phyloP scores from a whole-genome alignment of 2,888 invertebrate species.

The Creontiades dilutus region DNA sequence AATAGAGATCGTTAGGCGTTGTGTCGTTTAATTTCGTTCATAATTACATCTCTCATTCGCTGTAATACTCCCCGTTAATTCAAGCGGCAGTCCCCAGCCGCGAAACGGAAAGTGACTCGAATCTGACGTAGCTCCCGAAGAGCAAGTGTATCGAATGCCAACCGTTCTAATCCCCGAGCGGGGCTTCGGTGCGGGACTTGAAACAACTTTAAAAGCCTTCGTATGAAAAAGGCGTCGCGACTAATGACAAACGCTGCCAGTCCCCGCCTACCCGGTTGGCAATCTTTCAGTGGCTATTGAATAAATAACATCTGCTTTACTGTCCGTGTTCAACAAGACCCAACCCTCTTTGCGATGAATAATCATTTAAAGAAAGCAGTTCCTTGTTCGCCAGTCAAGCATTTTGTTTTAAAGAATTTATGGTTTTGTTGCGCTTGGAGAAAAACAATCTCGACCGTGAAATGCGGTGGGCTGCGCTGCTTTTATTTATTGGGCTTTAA shows the following conservation, averaged over 20 bases:
- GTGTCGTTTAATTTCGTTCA: too few species aligned
- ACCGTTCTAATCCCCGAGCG: not conserved
- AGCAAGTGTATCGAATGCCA: conserved; percentile 15
- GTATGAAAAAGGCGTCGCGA: conserved; percentile 13
- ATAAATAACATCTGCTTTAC: conserved; percentile 42
- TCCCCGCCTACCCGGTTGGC: conserved; percentile 42
- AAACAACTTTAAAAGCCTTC: not conserved
- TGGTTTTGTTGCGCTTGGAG: conserved; percentile 25
- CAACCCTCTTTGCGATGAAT: conserved; percentile 10
- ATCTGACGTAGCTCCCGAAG: not conserved
- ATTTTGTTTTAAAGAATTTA: conserved; percentile 36
- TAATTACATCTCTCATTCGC: too few species aligned
- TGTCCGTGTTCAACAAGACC: conserved; percentile 39
- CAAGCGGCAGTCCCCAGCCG: not conserved
- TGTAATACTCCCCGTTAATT: too few species aligned
- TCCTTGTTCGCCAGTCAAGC: conserved; percentile 31
- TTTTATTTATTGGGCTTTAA: not conserved
- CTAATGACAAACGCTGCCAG: conserved; percentile 20
- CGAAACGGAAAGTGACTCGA: not conserved
- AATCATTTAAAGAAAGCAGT: conserved; percentile 38
- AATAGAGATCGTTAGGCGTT: too few species aligned
- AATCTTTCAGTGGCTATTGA: conserved; percentile 28
- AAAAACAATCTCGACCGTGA: conserved; percentile 21
- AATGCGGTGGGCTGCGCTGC: not conserved
- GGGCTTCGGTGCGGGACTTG: not conserved